Conservation (phyloP, 1,140 invertebrate species). For the Hermetia illucens region DNA sequence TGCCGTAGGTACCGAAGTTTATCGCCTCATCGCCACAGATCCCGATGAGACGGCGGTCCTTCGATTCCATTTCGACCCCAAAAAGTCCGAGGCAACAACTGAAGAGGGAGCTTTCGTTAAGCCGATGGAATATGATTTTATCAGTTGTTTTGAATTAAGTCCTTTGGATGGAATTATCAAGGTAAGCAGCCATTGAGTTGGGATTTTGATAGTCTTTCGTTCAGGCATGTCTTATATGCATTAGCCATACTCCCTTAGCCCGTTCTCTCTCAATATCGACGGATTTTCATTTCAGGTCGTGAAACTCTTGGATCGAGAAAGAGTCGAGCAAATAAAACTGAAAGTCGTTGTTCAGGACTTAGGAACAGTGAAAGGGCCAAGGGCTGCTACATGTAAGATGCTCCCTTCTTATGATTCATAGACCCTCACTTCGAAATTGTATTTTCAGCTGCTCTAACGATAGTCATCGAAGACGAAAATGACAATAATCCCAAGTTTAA, state of each 20-base stretch:
- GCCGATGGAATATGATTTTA: constrained; percentile 54
- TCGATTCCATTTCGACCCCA: constrained; percentile 54
- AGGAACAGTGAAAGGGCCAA: constrained; percentile 55
- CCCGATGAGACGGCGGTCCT: constrained; percentile 62
- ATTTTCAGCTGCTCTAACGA: constrained; percentile 48
- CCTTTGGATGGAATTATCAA: constrained; percentile 57
- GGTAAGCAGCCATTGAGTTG: constrained; percentile 16
- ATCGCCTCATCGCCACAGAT: constrained; percentile 58
- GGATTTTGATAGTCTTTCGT: neutral
- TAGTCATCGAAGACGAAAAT: constrained; percentile 74
- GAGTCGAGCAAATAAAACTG: constrained; percentile 63
- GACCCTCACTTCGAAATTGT: constrained; percentile 7
- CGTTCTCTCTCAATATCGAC: neutral
- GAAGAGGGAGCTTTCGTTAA: constrained; percentile 62
- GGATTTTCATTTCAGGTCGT: constrained; percentile 29
- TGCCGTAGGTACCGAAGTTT: constrained; percentile 53
- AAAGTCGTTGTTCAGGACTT: constrained; percentile 70
- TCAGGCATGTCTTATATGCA: no score
- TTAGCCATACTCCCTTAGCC: neutral
- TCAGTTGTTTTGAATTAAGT: constrained; percentile 57
- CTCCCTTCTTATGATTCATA: no score
- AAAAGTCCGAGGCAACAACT: constrained; percentile 57
- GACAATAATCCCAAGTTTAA: constrained; percentile 82
- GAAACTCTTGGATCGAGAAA: constrained; percentile 65
- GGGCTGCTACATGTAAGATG: constrained; percentile 55